These are phyloP conservation scores for Coptodon bakossiorum DNA, from an alignment of 2,113 vertebrate genomes.

Conservation along the genomic window DNA sequence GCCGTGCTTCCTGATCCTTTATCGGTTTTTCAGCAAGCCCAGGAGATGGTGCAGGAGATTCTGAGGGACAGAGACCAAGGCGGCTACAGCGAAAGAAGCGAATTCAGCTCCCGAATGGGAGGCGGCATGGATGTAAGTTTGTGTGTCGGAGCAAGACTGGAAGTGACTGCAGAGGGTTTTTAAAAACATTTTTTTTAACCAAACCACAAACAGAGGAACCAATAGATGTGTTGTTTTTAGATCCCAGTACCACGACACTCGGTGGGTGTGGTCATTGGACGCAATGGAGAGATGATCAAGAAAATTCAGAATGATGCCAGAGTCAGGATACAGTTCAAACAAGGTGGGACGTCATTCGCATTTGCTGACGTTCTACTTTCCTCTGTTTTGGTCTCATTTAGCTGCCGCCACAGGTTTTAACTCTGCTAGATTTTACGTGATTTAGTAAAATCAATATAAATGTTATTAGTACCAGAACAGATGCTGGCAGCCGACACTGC, in stretches of 20 bases:
- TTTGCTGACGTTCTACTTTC: neutral
- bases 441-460: neutral
- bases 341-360: slow-evolving; percentile 64
- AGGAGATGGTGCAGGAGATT: slow-evolving; percentile 92
- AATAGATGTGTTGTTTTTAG: slow-evolving; percentile 56
- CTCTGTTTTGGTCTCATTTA: neutral
- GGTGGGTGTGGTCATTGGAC: slow-evolving; percentile 89
- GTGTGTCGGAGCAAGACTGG: neutral
- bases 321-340: slow-evolving; percentile 92
- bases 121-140: slow-evolving; percentile 51
- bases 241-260: slow-evolving; percentile 87
- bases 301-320: slow-evolving; percentile 91
- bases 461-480: neutral
- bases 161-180: slow-evolving; percentile 30
- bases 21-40: slow-evolving; percentile 80
- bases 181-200: neutral
- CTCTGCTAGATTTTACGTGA: neutral
- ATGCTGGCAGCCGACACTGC: neutral
- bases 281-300: slow-evolving; percentile 92
- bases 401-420: neutral
- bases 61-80: slow-evolving; percentile 82
- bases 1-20: neutral
- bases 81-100: slow-evolving; percentile 80
- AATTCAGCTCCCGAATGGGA: slow-evolving; percentile 79
- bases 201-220: neutral